These are phyloP conservation scores for Colistium nudipinnis DNA, from an alignment of 2,113 vertebrate genomes.

Conservation along the genomic window DNA sequence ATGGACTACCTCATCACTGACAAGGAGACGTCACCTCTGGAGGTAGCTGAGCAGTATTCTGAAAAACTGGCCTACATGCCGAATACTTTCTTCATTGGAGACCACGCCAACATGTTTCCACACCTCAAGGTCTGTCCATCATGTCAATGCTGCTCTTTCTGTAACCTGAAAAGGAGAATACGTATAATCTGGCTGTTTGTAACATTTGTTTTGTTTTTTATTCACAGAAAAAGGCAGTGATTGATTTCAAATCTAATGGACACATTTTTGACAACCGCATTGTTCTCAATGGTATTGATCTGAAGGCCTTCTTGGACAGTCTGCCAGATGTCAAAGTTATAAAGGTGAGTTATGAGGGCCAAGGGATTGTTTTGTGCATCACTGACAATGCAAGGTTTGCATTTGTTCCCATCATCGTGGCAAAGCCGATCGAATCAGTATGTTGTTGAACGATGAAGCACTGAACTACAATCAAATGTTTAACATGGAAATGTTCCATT, in stretches of 20 bases:
- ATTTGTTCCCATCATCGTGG: background rate
- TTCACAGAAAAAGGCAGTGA: conserved; percentile 97
- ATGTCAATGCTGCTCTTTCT: background rate
- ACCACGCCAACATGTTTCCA: conserved; percentile 99
- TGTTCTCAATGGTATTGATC: conserved; percentile 96
- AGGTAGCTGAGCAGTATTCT: conserved; percentile 96
- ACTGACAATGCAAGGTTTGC: background rate
- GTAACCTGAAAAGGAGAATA: background rate
- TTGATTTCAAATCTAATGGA: conserved; percentile 99
- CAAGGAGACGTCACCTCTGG: conserved; percentile 95
- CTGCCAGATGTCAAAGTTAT: conserved; percentile 97
- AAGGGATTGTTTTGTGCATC: background rate
- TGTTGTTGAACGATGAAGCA: background rate
- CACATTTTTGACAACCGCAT: conserved; percentile 99
- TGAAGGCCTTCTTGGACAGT: conserved; percentile 98
- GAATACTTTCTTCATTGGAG: conserved; percentile 97
- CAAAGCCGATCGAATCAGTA: background rate
- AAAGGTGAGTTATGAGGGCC: conserved; percentile 84
- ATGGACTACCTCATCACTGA: conserved; percentile 99
- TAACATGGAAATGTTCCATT: background rate
- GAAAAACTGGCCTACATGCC: conserved; percentile 99
- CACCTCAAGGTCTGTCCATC: conserved; percentile 91
- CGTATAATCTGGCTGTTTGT: background rate
- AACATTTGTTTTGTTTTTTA: conserved; percentile 11
- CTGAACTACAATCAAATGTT: background rate